Evolutionary conservation across 1,140 invertebrate genomes (phyloP), one percentile per base, ranked within the genome.

Genomic region (Berghia stephanieae): DNA sequence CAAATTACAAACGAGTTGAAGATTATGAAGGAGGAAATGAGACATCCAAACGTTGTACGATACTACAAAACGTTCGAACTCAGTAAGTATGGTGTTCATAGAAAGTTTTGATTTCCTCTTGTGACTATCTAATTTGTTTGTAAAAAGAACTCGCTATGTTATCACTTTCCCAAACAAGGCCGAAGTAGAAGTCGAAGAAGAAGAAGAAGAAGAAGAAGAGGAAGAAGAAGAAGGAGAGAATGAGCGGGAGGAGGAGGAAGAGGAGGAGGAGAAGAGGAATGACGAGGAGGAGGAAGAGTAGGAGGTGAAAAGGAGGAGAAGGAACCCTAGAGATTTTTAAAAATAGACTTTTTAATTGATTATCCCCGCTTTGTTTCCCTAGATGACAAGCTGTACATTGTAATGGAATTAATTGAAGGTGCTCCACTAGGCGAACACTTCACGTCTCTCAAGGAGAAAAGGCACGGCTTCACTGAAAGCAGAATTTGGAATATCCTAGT

Each of bases 351-450:
- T n/a, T 49, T n/a, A 49, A 10, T 63, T 18, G 13, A 31, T 16
- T 8, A 34, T 49, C 18, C 5, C 24, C 36, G 38, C 38, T 49
- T 66, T 8, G 5, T 73, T 43, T 55, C 78, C 81, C 75, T 78
- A 88, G 87, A 78, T 78, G 83, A 89, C 18, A 86, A 84, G 40
- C 75, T 90, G 21, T 90, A 88, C 81, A 90, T 90, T 46, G 89
- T 90, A 24, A 90, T 90, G 90, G 90, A 90, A 60, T 71, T 89
- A 13, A 90, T 90, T 10, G 89, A 90, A 77, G 90, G 90, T 27
- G 85, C 86, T 21, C 86, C 88, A 10, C 79, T 90, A 8, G 86
- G 82, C 10, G 90, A 90, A 80, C 87, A 89, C 78, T 87, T 90
- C 69, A 86, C 81, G 42, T 90, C 88, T 21, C 82, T 89, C n/a